These are phyloP conservation scores for Caranx ignobilis DNA, from an alignment of 2,113 vertebrate species.

Conservation along the genomic window DNA sequence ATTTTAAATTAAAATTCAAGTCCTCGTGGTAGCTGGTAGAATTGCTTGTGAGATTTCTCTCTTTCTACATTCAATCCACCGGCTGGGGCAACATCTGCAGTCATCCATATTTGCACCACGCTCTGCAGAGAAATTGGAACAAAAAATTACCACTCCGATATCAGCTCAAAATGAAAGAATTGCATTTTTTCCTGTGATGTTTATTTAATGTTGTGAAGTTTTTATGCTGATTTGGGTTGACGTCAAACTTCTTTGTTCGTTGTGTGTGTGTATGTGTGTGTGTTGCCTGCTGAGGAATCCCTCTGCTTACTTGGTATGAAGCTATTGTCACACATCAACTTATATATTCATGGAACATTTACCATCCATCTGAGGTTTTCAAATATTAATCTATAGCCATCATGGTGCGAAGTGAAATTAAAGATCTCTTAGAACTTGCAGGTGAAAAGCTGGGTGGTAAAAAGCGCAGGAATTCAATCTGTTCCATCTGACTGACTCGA, in stretches of 20 bases:
- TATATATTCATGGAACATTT: slow-evolving; percentile 23
- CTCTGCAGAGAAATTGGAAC: background rate
- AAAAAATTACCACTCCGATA: background rate
- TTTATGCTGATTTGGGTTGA: background rate
- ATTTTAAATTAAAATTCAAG: slow-evolving; percentile 26
- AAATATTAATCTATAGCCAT: background rate
- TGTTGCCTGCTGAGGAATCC: background rate
- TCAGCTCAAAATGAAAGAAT: slow-evolving; percentile 12
- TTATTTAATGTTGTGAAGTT: background rate
- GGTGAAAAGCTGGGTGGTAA: slow-evolving; percentile 4
- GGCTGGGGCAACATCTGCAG: slow-evolving; percentile 21
- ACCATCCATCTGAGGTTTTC: background rate
- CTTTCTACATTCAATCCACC: slow-evolving; percentile 29
- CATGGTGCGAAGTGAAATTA: background rate
- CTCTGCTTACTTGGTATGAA: background rate
- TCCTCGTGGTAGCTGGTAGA: background rate
- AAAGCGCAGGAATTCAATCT: slow-evolving; percentile 37
- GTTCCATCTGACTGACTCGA: slow-evolving; percentile 40
- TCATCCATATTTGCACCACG: background rate
- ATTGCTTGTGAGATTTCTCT: background rate
- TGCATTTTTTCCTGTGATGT: slow-evolving; percentile 4
- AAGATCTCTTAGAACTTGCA: background rate
- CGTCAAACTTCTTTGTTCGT: background rate
- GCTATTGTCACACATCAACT: background rate
- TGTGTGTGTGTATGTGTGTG: too few species aligned